Evolutionary conservation across 2,797 vertebrate genomes (phyloP).

Genomic region (Molossus molossus): DNA sequence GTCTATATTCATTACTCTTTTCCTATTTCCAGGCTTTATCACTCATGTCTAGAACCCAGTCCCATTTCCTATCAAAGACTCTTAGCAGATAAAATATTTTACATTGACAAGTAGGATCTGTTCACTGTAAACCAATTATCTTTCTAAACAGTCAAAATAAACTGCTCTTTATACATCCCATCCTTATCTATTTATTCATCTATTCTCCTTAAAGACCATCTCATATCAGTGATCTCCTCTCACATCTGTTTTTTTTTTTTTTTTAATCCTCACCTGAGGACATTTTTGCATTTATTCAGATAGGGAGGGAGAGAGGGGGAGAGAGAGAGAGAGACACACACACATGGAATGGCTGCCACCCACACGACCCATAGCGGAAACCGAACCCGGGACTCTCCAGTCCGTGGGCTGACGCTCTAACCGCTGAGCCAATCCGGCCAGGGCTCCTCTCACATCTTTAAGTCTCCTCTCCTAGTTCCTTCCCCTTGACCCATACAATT

Average conservation of each 20-base stretch:
- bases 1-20: neutral
- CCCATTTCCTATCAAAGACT: neutral
- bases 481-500: neutral
- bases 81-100: conserved; percentile 14
- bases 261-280: too few relatives aligned
- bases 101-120: neutral
- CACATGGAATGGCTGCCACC: too few relatives aligned
- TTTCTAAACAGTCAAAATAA: conserved; percentile 25
- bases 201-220: neutral
- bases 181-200: neutral
- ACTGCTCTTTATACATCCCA: conserved; percentile 18
- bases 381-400: too few relatives aligned
- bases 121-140: neutral
- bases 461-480: neutral
- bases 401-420: too few relatives aligned
- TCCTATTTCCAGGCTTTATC: neutral
- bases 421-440: too few relatives aligned
- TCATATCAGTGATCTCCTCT: neutral
- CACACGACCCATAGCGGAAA: too few relatives aligned
- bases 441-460: neutral
- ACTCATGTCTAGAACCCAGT: neutral
- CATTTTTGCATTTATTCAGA: too few relatives aligned
- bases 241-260: neutral
- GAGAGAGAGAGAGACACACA: too few relatives aligned
- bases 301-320: too few relatives aligned